Percentiles rank a stretch among this genome's conserved stretches.
Evolutionary conservation across 2,888 invertebrate genomes (phyloP).

Genomic region (Thereva nobilitata): DNA sequence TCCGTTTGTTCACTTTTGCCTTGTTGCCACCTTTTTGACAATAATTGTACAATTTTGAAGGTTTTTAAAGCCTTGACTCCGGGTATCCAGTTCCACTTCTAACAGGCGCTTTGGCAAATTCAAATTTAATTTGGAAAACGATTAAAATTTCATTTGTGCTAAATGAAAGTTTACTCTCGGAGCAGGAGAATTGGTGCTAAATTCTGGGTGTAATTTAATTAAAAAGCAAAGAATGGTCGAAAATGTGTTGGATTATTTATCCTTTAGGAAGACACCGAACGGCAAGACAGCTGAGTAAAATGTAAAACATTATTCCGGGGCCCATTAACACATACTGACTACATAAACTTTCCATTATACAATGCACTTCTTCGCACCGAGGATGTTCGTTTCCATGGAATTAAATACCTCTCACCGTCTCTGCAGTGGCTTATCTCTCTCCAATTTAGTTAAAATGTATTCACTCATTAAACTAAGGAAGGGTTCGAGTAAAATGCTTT

Average conservation of each 20-base stretch:
- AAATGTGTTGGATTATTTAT: slow-evolving; percentile 28
- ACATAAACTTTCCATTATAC: slow-evolving; percentile 27
- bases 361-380: slow-evolving; percentile 16
- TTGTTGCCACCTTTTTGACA: too few species aligned
- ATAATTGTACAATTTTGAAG: slow-evolving; percentile 2
- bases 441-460: slow-evolving; percentile 17
- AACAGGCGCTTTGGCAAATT: slow-evolving; percentile 3
- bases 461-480: too few species aligned
- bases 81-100: slow-evolving; percentile 2
- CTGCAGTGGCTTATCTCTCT: slow-evolving; percentile 19
- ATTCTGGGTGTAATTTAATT: slow-evolving; percentile 33
- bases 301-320: slow-evolving; percentile 26
- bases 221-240: slow-evolving; percentile 34
- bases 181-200: slow-evolving; percentile 25
- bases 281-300: slow-evolving; percentile 13
- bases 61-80: slow-evolving; percentile 4
- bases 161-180: slow-evolving; percentile 27
- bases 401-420: neutral
- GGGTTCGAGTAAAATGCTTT: too few species aligned
- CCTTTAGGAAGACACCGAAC: slow-evolving; percentile 18
- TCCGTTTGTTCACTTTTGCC: too few species aligned
- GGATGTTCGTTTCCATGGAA: slow-evolving; percentile 19
- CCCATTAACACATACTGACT: slow-evolving; percentile 32
- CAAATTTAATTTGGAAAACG: slow-evolving; percentile 32
- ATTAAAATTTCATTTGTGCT: slow-evolving; percentile 31